Percentiles rank a stretch among this genome's conserved stretches.
Conservation (phyloP, 2,113 vertebrate species). For the Hiodon alosoides region DNA sequence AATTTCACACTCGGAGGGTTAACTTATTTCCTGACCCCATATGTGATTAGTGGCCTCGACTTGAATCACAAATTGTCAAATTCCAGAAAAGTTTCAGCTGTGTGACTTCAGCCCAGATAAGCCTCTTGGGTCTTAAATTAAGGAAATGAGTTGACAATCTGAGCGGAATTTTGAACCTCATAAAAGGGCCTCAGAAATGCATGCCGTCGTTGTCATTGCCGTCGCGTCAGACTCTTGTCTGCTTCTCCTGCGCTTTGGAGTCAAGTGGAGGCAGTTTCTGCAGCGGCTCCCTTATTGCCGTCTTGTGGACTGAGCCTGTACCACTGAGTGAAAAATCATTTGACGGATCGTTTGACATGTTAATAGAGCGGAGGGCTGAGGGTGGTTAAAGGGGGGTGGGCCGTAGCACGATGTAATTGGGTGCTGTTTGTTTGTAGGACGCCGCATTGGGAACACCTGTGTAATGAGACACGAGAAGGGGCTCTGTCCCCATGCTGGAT, state of each 20-base stretch:
- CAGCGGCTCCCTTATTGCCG: too few relatives aligned
- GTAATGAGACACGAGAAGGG: too few relatives aligned
- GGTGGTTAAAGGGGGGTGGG: neutral
- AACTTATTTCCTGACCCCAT: constrained; percentile 1
- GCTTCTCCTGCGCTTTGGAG: neutral
- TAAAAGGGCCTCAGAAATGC: too few relatives aligned
- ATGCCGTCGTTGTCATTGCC: neutral
- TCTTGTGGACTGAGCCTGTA: neutral
- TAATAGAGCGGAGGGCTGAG: neutral
- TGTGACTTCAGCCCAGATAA: neutral
- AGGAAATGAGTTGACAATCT: neutral
- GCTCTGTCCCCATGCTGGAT: too few relatives aligned
- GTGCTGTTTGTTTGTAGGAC: too few relatives aligned
- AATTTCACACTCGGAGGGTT: neutral
- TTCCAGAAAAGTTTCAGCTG: too few relatives aligned
- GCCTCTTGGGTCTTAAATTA: neutral
- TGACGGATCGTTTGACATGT: neutral
- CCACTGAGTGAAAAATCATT: neutral
- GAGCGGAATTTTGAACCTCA: neutral
- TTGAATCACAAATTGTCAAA: neutral
- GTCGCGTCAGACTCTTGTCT: neutral
- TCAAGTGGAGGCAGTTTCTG: too few relatives aligned
- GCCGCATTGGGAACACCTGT: too few relatives aligned
- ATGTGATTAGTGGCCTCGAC: neutral
- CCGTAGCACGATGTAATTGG: too few relatives aligned